Conservation (phyloP, 2,113 vertebrate genomes). For the Pelodiscus sinensis region DNA sequence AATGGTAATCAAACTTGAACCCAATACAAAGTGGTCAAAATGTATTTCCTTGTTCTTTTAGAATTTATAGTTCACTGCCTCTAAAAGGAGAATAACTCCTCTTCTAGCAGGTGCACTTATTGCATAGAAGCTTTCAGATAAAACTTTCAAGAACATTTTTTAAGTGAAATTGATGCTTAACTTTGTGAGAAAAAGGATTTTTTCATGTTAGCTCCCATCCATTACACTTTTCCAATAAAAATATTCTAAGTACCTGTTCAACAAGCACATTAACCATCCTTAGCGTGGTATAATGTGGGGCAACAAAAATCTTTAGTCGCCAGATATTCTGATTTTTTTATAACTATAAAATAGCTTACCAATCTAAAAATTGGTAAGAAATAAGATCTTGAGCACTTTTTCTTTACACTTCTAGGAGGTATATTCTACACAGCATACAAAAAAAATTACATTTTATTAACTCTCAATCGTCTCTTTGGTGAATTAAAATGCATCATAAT, state of each 20-base stretch:
- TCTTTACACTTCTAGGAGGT: constrained; percentile 18
- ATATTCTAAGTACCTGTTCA: constrained; percentile 2
- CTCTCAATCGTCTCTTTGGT: not conserved
- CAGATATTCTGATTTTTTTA: not conserved
- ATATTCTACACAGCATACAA: not conserved
- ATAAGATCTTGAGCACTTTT: not conserved
- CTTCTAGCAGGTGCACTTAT: constrained; percentile 73
- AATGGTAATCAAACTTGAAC: not conserved
- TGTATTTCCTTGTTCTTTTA: not conserved
- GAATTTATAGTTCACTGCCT: not conserved
- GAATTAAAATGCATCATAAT: not conserved
- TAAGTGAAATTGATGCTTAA: not conserved
- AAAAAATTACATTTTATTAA: not conserved
- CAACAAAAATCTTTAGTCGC: not conserved
- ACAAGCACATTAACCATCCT: not conserved
- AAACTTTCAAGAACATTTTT: constrained; percentile 7
- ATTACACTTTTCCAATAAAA: constrained; percentile 7
- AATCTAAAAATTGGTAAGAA: not conserved
- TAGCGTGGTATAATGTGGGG: not conserved
- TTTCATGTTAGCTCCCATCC: not conserved
- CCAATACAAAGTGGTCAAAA: not conserved
- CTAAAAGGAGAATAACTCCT: not conserved
- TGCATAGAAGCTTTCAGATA: constrained; percentile 4
- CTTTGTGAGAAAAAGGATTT: not conserved
- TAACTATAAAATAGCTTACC: not conserved